Conservation (phyloP, 2,797 vertebrate genomes). For the Vipera latastei region DNA sequence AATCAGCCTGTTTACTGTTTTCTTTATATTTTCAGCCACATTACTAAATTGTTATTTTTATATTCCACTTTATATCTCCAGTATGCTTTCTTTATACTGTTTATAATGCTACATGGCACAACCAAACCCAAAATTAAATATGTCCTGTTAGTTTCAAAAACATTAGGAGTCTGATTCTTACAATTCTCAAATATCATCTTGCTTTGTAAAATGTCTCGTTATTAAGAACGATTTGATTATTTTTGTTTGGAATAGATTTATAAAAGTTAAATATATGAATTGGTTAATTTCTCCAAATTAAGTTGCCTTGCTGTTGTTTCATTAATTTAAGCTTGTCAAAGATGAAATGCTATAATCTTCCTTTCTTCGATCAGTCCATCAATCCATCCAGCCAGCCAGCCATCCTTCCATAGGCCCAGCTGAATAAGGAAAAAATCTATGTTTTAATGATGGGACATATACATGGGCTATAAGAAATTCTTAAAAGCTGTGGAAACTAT, state of each 20-base stretch:
- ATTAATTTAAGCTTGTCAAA: neutral
- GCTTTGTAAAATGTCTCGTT: neutral
- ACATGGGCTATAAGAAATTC: neutral
- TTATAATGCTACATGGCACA: neutral
- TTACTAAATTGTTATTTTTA: neutral
- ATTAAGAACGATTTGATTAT: neutral
- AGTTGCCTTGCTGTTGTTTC: neutral
- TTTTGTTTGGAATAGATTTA: neutral
- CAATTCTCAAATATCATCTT: neutral
- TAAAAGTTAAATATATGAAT: neutral
- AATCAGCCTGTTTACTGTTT: neutral
- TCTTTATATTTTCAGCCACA: neutral
- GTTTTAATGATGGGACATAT: neutral
- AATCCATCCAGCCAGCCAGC: neutral
- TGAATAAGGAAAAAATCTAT: too few species aligned
- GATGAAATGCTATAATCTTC: neutral
- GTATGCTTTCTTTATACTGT: neutral
- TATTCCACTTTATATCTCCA: neutral
- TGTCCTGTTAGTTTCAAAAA: neutral
- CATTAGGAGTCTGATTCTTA: neutral
- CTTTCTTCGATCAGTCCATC: too few species aligned
- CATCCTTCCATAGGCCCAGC: neutral
- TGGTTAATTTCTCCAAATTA: neutral
- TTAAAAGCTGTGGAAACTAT: neutral
- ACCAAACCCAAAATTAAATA: neutral